Evolutionary conservation across 2,797 vertebrate genomes (phyloP).

Genomic region (Lepus oiostolus): DNA sequence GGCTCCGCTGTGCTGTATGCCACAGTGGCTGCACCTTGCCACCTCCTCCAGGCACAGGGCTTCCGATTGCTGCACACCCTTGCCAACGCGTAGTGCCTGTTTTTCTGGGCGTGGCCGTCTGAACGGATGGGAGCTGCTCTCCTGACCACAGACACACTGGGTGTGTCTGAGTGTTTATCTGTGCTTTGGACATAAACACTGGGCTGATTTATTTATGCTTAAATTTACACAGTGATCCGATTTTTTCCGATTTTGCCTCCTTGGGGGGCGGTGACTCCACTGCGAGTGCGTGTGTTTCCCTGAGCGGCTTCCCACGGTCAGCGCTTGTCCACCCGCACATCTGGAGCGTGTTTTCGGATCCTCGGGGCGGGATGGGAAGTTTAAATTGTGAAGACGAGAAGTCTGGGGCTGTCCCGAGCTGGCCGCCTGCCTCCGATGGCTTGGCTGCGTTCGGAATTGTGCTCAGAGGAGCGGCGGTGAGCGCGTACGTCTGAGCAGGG

Average conservation of each 20-base stretch:
- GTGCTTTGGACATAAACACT: too few species aligned
- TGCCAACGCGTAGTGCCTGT: rapidly evolving
- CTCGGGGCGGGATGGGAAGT: background rate
- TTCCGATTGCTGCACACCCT: background rate
- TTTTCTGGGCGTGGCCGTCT: background rate
- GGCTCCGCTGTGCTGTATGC: background rate
- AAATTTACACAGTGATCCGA: too few species aligned
- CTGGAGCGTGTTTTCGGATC: background rate
- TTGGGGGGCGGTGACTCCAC: background rate
- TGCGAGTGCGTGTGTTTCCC: background rate
- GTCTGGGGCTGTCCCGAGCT: background rate
- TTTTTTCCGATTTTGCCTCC: background rate
- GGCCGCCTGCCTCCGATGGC: background rate
- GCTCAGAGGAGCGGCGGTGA: background rate
- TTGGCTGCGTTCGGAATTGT: background rate
- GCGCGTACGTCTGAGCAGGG: too few species aligned
- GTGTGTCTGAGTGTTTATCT: background rate
- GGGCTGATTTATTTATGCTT: background rate
- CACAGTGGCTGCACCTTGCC: rapidly evolving
- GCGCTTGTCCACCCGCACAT: background rate
- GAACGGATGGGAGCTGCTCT: background rate
- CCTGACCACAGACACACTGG: rapidly evolving
- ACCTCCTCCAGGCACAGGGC: background rate
- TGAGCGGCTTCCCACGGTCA: background rate
- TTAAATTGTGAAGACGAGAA: background rate